A percentile compares a stretch with the other conserved stretches of the same genome.
These are phyloP conservation scores for Silurus glanis DNA, from an alignment of 2,113 vertebrate genomes.

Conservation along the genomic window DNA sequence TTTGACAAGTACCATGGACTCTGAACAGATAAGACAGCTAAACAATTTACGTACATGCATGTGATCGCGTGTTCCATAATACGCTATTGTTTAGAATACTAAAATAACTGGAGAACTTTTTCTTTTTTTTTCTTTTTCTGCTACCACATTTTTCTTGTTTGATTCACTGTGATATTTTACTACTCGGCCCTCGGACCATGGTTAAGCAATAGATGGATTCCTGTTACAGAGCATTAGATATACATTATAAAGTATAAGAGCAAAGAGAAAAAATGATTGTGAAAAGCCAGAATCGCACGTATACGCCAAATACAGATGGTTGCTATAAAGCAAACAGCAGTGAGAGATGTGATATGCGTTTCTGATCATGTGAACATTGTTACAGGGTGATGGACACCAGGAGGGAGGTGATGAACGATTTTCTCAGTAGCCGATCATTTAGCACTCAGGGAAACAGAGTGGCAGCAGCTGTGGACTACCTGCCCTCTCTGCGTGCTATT, in stretches of 20 bases:
- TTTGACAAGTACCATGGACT: not conserved
- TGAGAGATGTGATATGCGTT: no score
- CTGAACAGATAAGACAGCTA: not conserved
- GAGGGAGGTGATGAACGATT: conserved; percentile 70
- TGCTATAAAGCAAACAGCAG: not conserved
- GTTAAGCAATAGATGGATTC: not conserved
- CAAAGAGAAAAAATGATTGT: not conserved
- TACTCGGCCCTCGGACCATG: not conserved
- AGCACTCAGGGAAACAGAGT: conserved; percentile 74
- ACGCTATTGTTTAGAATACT: not conserved
- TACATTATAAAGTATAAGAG: not conserved
- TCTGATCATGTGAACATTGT: conserved; percentile 25
- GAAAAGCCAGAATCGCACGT: not conserved
- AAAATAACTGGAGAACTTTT: not conserved
- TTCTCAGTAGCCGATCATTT: conserved; percentile 74
- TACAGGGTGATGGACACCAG: conserved; percentile 74
- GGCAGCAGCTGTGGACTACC: conserved; percentile 78
- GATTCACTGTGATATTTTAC: not conserved
- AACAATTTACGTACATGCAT: not conserved
- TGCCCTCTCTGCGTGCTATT: conserved; percentile 87
- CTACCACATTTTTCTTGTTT: not conserved
- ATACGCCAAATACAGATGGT: not conserved
- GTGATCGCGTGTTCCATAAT: not conserved
- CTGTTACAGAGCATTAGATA: not conserved
- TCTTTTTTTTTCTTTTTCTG: no score